A percentile compares a stretch with the other conserved stretches of the same genome.
Conservation (phyloP, 2,888 invertebrate genomes). For the Priocnemis perturbator region DNA sequence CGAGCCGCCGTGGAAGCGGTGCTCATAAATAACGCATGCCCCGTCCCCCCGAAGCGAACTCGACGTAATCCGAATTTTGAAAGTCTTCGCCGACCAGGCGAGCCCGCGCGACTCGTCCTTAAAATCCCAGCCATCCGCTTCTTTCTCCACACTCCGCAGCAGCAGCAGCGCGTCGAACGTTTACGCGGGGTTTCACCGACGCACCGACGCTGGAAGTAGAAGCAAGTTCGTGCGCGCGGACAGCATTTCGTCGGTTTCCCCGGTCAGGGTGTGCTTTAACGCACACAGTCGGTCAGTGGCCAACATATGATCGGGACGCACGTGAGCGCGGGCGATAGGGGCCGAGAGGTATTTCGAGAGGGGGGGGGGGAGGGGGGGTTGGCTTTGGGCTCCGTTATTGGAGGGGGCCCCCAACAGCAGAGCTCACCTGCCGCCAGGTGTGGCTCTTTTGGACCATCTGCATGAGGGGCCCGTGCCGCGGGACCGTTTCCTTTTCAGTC, state of each 20-base stretch:
- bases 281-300: constrained; percentile 24
- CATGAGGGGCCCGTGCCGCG: constrained; percentile 62
- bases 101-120: too few species aligned
- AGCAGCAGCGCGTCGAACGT: not conserved
- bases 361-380: constrained; percentile 15
- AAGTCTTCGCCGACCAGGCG: too few species aligned
- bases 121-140: too few species aligned
- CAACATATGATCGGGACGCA: constrained; percentile 45
- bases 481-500: constrained; percentile 59
- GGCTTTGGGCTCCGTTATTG: constrained; percentile 30
- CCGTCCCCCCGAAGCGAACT: too few species aligned
- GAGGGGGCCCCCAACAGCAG: constrained; percentile 56
- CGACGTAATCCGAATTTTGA: too few species aligned
- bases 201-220: too few species aligned
- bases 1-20: not conserved
- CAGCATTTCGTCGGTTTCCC: constrained; percentile 6
- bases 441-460: constrained; percentile 64
- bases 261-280: constrained; percentile 11
- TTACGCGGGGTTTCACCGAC: not conserved
- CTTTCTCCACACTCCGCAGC: not conserved
- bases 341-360: not conserved
- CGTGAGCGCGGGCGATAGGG: constrained; percentile 31
- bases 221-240: too few species aligned
- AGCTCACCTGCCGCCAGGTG: constrained; percentile 68
- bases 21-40: not conserved